phyloP scores from a whole-genome alignment of 2,113 vertebrate genomes.

The Eublepharis macularius region DNA sequence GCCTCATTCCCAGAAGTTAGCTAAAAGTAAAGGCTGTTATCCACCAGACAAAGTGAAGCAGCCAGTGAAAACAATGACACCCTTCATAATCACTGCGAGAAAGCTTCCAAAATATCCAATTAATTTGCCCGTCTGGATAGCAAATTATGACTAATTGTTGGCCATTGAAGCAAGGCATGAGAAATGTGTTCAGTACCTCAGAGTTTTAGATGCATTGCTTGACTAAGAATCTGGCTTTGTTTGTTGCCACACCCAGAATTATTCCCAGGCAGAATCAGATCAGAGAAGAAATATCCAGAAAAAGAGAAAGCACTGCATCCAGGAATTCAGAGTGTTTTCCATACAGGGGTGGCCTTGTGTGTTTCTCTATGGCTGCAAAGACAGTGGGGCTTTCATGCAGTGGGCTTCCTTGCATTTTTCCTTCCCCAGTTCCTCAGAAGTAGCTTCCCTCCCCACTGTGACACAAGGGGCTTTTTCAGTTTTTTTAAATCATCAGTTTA shows the following conservation, averaged over 20 bases:
- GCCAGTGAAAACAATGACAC: neutral
- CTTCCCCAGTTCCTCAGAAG: too few species aligned
- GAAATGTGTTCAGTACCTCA: neutral
- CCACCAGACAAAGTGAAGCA: neutral
- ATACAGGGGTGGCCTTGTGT: too few species aligned
- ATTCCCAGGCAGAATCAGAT: neutral
- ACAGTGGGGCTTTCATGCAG: too few species aligned
- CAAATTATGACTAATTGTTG: slow-evolving; percentile 16
- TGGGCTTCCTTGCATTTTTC: too few species aligned
- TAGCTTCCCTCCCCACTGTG: too few species aligned
- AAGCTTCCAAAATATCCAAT: neutral
- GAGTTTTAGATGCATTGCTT: neutral
- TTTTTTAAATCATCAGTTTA: too few species aligned
- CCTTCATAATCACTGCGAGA: neutral
- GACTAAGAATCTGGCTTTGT: neutral
- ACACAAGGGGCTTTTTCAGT: too few species aligned
- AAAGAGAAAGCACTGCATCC: neutral
- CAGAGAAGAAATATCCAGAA: neutral
- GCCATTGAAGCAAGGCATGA: neutral
- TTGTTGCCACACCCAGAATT: neutral
- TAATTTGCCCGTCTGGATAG: slow-evolving; percentile 4
- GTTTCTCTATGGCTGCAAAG: too few species aligned
- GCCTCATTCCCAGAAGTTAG: neutral
- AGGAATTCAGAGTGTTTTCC: neutral
- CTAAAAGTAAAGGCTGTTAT: neutral